Base-by-base conservation (phyloP, 2,888 invertebrate species). In the Lamproptera curius region DNA sequence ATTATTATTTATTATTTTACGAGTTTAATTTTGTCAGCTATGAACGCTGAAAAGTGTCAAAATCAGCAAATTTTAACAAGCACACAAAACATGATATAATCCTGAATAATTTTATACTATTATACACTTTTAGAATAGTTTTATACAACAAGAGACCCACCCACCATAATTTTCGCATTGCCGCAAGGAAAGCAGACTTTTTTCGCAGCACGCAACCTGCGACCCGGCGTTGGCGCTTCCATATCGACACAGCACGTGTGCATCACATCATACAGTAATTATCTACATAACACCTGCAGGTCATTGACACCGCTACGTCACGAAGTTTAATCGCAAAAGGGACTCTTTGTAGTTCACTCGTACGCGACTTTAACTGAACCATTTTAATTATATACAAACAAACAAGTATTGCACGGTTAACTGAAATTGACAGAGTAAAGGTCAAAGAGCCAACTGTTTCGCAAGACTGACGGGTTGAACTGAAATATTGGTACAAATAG, bases 381-480 rank as follows among this genome's bases (percentile, higher is more conserved):
- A 49, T 47, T 46, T 41, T 17, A 16, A 4, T 17, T 16, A 36
- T n/a, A 10, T 36, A 36, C 15, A 31, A 9, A 31, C 11, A 28
- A 28, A 31, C 31, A 31, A 2, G n/a, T 20, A 3, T 20, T 20
- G 3, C 20, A 6, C 20, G 3, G 31, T 11, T 31, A 13, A 2
- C 2, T 31, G n/a, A 11, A 31, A n/a, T 11, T n/a, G 5, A 31
- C 10, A 23, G 13, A 38, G 10, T n/a, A 65, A 65, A 67, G 51
- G 61, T 71, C 68, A 59, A 68, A 62, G 67, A 55, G 66, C 70
- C 66, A 63, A 67, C 61, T 71, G 72, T 80, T 81, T 80, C 75
- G 75, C 76, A 78, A 83, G 72, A 65, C 76, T 77, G 77, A 65
- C 78, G 75, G 72, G 73, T 67, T 70, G 52, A 71, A 72, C 66